Percentiles rank a stretch among this genome's conserved stretches.
These are phyloP conservation scores for Alectoris magna DNA, from an alignment of 2,797 vertebrate species.

Conservation along the genomic window DNA sequence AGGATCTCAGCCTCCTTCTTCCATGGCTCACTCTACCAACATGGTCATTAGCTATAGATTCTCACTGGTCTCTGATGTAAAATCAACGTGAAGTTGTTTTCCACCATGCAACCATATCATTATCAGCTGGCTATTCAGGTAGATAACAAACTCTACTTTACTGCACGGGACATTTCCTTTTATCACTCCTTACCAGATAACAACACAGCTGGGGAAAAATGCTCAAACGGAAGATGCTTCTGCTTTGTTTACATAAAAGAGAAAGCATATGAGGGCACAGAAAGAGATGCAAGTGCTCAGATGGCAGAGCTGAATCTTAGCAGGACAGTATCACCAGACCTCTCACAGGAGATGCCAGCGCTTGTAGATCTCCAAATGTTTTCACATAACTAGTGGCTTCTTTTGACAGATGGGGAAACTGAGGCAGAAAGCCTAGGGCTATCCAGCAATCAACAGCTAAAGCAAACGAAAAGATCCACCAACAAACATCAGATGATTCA, in stretches of 20 bases:
- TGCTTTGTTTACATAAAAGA: not conserved
- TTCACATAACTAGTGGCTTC: not conserved
- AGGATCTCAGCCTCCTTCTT: not conserved
- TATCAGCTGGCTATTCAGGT: not conserved
- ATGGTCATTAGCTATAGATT: not conserved
- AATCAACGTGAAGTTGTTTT: not conserved
- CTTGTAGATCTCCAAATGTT: not conserved
- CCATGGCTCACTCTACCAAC: not conserved
- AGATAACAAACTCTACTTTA: not conserved
- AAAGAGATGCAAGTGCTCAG: not conserved
- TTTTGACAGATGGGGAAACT: not conserved
- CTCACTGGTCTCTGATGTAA: not conserved
- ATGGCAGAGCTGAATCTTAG: not conserved
- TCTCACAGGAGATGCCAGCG: not conserved
- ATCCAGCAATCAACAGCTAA: not conserved
- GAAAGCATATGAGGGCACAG: not conserved
- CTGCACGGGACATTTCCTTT: not conserved
- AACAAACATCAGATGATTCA: not conserved
- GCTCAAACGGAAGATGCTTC: not conserved
- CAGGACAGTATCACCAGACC: rapidly evolving
- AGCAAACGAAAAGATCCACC: not conserved
- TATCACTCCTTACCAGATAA: not conserved
- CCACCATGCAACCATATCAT: not conserved
- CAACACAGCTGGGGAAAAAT: not conserved
- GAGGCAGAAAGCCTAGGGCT: not conserved